A percentile compares a stretch with the other conserved stretches of the same genome.
Evolutionary conservation across 2,888 invertebrate species (phyloP).

Genomic region (Acrobasis suavella): DNA sequence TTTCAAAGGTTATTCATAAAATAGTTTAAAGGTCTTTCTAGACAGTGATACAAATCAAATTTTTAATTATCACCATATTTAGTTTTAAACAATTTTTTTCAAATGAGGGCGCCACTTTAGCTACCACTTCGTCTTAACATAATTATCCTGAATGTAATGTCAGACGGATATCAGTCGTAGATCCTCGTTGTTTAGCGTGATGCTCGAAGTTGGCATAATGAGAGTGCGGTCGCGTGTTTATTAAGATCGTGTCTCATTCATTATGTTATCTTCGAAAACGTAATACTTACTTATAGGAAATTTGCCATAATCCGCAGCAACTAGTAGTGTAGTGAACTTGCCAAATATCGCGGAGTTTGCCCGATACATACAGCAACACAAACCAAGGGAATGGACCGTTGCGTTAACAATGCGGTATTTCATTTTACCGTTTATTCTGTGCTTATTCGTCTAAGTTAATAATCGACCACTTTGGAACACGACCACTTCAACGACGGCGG

Average conservation of each 20-base stretch:
- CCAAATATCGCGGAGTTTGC: conserved; percentile 34
- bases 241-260: conserved; percentile 4
- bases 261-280: conserved; percentile 13
- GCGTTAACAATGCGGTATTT: conserved; percentile 52
- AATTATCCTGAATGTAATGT: conserved; percentile 7
- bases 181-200: not conserved
- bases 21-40: too few relatives aligned
- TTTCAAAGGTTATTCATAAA: too few relatives aligned
- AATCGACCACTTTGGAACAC: conserved; percentile 55
- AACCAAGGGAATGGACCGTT: conserved; percentile 39
- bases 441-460: conserved; percentile 62
- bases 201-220: conserved; percentile 15
- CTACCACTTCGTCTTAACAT: too few relatives aligned
- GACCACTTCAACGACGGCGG: conserved; percentile 56
- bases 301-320: conserved; percentile 30
- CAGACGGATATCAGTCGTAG: conserved; percentile 1
- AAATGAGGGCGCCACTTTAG: too few relatives aligned
- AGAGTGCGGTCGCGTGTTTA: not conserved
- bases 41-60: too few relatives aligned
- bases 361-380: conserved; percentile 26
- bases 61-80: too few relatives aligned
- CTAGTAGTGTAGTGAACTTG: conserved; percentile 33
- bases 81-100: too few relatives aligned
- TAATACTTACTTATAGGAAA: conserved; percentile 18
- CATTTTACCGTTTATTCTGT: conserved; percentile 74